Base-by-base conservation (phyloP, 2,888 invertebrate species). In the Ectropis crepuscularia region DNA sequence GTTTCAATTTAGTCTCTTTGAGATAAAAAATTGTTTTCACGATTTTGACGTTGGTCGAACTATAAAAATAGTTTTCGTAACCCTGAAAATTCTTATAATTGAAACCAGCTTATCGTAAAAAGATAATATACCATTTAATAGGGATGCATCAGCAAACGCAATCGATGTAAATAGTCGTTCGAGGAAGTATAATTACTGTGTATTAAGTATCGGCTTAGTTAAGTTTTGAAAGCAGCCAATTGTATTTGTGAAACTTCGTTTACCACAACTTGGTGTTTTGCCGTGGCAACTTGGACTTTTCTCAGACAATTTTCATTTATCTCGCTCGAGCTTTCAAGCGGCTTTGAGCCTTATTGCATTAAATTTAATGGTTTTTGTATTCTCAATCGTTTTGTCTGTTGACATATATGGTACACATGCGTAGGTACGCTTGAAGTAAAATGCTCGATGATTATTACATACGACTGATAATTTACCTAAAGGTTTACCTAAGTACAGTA, bases 151-250 rank as follows among this genome's bases (percentile, higher is more conserved):
- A 72, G 60, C 65, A 61, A 70, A 69, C 68, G 70, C 67, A 75
- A 72, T 70, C 47, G 55, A 71, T 77, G 75, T 77, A 76, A 70
- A 77, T 75, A 77, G 57, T 67, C 70, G 57, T 53, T 53, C 60
- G 69, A 71, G 70, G 70, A 70, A 37, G 62, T 67, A 69, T 67
- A 47, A 39, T 72, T 48, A 69, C 69, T 72, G 62, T 59, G 63
- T 67, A 67, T 70, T 72, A 70, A n/a, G 71, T 71, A 73, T 71
- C 67, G 71, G 72, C 68, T 73, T 69, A 74, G 64, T 74, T 74
- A 76, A 71, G 74, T 74, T 70, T 71, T 70, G 68, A 72, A 67
- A 68, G 67, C 72, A 74, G 71, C 74, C 60, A 62, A 65, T 62
- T 53, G 49, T 67, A 61, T 59, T 28, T 43, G 55, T 59, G 48